These are phyloP conservation scores for Enteromius treurensis DNA, from an alignment of 2,797 vertebrate genomes.

Conservation along the genomic window DNA sequence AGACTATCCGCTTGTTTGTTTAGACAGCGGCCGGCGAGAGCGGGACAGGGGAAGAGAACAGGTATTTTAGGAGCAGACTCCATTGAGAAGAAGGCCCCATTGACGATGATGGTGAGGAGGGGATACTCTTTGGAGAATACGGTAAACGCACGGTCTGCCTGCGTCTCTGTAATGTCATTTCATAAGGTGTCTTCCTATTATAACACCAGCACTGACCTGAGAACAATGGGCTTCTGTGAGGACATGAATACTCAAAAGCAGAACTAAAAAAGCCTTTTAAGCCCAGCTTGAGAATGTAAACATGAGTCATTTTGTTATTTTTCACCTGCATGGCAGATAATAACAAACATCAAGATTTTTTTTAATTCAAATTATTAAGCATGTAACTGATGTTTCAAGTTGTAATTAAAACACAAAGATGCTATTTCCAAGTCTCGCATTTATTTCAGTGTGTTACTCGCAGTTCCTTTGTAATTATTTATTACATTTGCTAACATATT, in stretches of 20 bases:
- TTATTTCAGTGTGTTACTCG: too few species aligned
- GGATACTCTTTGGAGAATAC: constrained; percentile 50
- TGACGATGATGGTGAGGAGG: constrained; percentile 48
- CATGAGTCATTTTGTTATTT: neutral
- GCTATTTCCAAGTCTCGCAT: neutral
- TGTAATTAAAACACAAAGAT: neutral
- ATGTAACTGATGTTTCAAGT: neutral
- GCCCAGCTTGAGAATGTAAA: neutral
- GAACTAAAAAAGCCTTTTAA: constrained; percentile 1
- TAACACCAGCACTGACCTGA: neutral
- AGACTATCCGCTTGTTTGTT: constrained; percentile 76
- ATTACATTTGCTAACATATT: neutral
- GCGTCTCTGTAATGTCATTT: neutral
- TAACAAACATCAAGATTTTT: neutral
- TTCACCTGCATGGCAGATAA: neutral
- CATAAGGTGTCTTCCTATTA: constrained; percentile 4
- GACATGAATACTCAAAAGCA: constrained; percentile 1
- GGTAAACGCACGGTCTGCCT: neutral
- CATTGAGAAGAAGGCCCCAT: constrained; percentile 67
- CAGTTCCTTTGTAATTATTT: neutral
- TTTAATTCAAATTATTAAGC: too few species aligned
- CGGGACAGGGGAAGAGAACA: constrained; percentile 34
- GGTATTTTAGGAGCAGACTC: constrained; percentile 67
- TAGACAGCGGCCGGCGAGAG: constrained; percentile 70
- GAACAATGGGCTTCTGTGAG: constrained; percentile 4